These are phyloP conservation scores for Tetragnatha montana DNA, from an alignment of 2,888 invertebrate species.

Conservation along the genomic window DNA sequence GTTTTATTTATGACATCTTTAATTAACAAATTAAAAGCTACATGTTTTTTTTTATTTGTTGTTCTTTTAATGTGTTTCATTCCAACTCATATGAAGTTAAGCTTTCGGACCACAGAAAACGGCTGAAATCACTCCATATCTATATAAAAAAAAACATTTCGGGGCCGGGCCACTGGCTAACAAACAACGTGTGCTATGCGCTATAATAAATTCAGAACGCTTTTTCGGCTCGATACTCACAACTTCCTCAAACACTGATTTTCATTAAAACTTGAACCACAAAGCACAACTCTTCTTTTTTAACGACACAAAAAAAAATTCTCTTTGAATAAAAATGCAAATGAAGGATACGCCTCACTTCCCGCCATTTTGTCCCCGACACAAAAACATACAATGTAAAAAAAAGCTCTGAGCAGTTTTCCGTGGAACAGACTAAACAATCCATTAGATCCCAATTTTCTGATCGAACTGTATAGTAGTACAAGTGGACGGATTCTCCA, in stretches of 20 bases:
- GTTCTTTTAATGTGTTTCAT: no score
- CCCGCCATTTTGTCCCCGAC: not conserved
- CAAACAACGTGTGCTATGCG: no score
- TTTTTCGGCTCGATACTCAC: no score
- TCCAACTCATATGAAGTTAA: no score
- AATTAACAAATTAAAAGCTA: no score
- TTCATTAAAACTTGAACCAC: not conserved
- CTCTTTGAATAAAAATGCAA: not conserved
- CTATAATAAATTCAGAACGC: no score
- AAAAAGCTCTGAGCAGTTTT: not conserved
- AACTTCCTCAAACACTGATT: not conserved
- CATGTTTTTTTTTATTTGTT: no score
- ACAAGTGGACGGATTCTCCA: conserved; percentile 20
- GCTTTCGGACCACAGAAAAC: no score
- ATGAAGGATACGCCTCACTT: not conserved
- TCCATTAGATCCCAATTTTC: conserved; percentile 11
- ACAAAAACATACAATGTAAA: conserved; percentile 1
- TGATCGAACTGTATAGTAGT: conserved; percentile 5
- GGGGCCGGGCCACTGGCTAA: no score
- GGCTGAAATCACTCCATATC: no score
- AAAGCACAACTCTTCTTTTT: not conserved
- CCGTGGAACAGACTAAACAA: not conserved
- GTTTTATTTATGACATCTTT: no score
- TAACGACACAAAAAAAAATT: not conserved
- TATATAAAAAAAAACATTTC: no score